Base-by-base conservation (phyloP, 2,113 vertebrate genomes). In the Miniopterus natalensis region DNA sequence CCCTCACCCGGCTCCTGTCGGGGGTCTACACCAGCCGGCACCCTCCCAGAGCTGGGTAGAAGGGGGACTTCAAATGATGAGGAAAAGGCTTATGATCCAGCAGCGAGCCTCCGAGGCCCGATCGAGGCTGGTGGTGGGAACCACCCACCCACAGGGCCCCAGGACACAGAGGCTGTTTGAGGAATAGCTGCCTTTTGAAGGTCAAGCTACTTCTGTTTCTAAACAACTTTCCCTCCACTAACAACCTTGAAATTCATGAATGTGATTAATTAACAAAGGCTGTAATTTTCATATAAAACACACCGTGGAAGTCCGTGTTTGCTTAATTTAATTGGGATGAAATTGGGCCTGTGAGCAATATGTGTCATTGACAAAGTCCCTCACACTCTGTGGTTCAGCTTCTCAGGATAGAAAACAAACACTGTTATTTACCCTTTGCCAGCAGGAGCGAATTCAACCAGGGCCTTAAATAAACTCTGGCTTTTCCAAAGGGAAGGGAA, bases 281-380 rank as follows among this genome's bases (percentile, higher is more conserved):
- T 71, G 2, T 53, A 70, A 70, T 92, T 95, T 88, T 91, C 61
- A 77, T 40, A 57, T 23, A 49, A 96, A 90, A 21, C 14, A 59
- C 8, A 63, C 31, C 86, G n/a, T 27, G 13, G 15, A 85, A 79
- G 75, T 79, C 51, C 84, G 42, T 47, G 20, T 79, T 68, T 74
- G 51, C 14, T 66, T 81, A 31, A 86, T 68, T 78, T 73, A 85
- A 85, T 66, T 73, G 66, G 36, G 45, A 88, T 42, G 25, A 45
- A 92, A 81, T 57, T 23, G 73, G 77, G 70, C 66, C 21, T 57
- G 0, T 42, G 81, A 94, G 78, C 20, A 40, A 20, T 36, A 8
- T 8, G 6, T 51, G n/a, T 47, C 88, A 87, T 2, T 66, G 66
- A 59, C 29, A 68, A 88, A 94, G 66, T 74, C 77, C 71, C 40